Evolutionary conservation across 2,113 vertebrate genomes (phyloP).

Genomic region (Hemibagrus wyckioides): DNA sequence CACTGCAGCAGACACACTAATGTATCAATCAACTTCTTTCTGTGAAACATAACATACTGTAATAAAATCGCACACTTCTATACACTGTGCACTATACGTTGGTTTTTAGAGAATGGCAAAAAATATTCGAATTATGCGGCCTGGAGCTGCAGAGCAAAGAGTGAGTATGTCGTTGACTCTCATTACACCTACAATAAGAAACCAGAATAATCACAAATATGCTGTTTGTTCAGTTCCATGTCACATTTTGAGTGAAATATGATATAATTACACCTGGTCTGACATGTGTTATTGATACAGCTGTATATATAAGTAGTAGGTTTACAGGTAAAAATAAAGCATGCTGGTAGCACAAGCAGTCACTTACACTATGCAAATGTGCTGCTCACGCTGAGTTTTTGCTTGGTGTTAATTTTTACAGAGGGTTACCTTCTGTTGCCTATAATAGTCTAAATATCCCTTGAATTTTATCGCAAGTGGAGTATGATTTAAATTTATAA

Average conservation of each 20-base stretch:
- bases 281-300: background rate
- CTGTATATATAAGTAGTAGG: background rate
- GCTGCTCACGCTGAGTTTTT: background rate
- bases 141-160: conserved; percentile 10
- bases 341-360: background rate
- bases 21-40: background rate
- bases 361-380: background rate
- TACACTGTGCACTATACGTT: background rate
- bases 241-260: background rate
- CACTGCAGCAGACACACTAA: background rate
- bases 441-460: background rate
- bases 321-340: background rate
- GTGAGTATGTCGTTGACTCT: background rate
- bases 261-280: background rate
- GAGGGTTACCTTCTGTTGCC: background rate
- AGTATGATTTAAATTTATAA: background rate
- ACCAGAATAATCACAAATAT: conserved; percentile 28
- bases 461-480: background rate
- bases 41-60: background rate
- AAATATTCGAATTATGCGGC: background rate
- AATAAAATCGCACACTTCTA: background rate
- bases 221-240: conserved; percentile 3
- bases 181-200: background rate
- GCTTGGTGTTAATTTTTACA: background rate
- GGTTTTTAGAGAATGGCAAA: background rate